Base-by-base conservation (phyloP, 2,888 invertebrate species). In the Pterostichus madidus region DNA sequence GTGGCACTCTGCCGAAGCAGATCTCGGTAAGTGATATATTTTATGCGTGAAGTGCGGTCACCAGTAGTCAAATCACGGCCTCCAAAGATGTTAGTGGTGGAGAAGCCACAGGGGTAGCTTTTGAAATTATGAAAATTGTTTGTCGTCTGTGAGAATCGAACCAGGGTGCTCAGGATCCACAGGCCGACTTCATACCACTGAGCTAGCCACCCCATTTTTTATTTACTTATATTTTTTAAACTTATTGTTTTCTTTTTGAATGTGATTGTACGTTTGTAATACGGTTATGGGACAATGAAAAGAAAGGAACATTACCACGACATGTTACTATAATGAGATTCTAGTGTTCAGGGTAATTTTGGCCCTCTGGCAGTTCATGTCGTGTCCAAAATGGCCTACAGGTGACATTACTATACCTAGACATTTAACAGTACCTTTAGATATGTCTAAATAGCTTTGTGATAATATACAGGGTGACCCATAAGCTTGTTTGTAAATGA, bases 271-370 rank as follows among this genome's bases (percentile, higher is more conserved):
- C 8, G 35, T 1, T 64, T 35, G 35, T 17, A 59, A 11, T 31
- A 59, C 31, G 31, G 35, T 64, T 7, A 0, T 13, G 13, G 35
- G 11, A 59, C 10, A 64, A 24, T 49, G 49, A 13, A 64, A 64
- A 64, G 64, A 35, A 35, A 0, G 5, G 64, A 32, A 64, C 35
- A 64, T 5, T n/a, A 64, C 11, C 64, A 35, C 35, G 35, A 71
- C 68, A 71, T 7, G 44, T 7, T 39, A 13, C 44, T 44, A 44
- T 71, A 71, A 71, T 71, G 68, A 71, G 68, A 11, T 71, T 71
- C 44, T 44, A 7, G 68, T 71, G 68, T 71, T 10, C n/a, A n/a
- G 11, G 13, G 44, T 71, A 39, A 32, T 7, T 44, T 64, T 8
- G 17, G 11, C 4, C 68, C 17, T 44, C 44, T 15, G 44, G 44